These are phyloP conservation scores for Kryphioiulus occultus DNA, from an alignment of 2,888 invertebrate genomes.

Conservation along the genomic window DNA sequence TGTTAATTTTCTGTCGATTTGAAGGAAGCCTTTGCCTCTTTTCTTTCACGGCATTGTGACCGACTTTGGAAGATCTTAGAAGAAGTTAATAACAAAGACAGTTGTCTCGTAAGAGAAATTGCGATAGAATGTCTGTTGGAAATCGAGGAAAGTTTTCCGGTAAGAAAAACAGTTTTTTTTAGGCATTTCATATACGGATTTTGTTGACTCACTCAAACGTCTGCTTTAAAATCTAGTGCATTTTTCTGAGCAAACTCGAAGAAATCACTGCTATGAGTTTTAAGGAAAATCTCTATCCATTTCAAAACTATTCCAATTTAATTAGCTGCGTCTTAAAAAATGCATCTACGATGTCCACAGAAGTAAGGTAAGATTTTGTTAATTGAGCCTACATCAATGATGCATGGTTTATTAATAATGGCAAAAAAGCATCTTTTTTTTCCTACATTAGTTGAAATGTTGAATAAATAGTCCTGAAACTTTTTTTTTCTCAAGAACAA, in stretches of 20 bases:
- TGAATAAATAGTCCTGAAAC: background rate
- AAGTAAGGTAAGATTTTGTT: background rate
- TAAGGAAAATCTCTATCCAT: constrained; percentile 11
- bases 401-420: too few relatives aligned
- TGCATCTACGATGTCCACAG: background rate
- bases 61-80: constrained; percentile 12
- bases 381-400: background rate
- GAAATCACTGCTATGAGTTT: background rate
- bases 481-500: background rate
- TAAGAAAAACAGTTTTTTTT: background rate
- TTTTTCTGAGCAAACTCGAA: background rate
- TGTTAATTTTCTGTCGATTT: background rate
- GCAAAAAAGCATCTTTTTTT: too few relatives aligned
- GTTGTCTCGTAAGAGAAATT: constrained; percentile 3
- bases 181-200: too few relatives aligned
- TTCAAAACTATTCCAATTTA: constrained; percentile 37
- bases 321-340: background rate
- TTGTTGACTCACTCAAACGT: too few relatives aligned
- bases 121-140: constrained; percentile 1
- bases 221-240: constrained; percentile 27
- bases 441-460: too few relatives aligned
- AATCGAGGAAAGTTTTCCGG: constrained; percentile 37
- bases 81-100: background rate
- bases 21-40: background rate
- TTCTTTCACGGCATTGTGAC: background rate